Evolutionary conservation across 2,113 vertebrate genomes (phyloP), one percentile per base, ranked within the genome.

Genomic region (Lepus europaeus): DNA sequence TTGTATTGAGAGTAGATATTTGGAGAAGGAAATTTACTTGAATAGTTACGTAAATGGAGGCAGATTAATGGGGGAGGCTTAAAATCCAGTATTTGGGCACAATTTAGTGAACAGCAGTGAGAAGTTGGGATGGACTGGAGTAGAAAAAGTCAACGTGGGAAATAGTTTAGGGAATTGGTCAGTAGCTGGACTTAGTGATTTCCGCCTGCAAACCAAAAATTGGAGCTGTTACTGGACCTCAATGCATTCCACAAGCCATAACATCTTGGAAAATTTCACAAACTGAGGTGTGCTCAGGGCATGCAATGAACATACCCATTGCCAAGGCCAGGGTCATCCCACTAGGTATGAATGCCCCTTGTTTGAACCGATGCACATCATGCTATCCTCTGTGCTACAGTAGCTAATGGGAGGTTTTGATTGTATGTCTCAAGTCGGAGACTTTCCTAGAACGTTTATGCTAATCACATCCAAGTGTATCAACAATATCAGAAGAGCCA

Each of bases 221-320:
- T 53, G 17, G 5, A 20, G 23, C 23, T 85, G 7, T 33, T 78
- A 3, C 9, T 85, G 22, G 14, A 63, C 11, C 1, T 89, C 25
- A 33, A 3, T 0, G 0, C 5, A 10, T 20, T 80, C 11, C 80
- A 83, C 3, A 72, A 70, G 29, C 31, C 9, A 16, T 3, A 31
- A 3, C 4, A 39, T 16, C 31, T 45, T 29, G 22, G 13, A 49
- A 31, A 78, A 2, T 69, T 51, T 51, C 22, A 90, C 6, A 68
- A 25, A n/a, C 31, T 6, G 23, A 11, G 63, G 10, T n/a, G 4
- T 61, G 7, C 79, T 70, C 1, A 8, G 45, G 10, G 6, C 56
- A 3, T 17, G 25, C 8, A 23, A n/a, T 29, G 19, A 78, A 29
- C 10, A 53, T 49, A 73, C 66, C 6, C 4, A 13, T 1, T 51